Percentiles rank a stretch among this genome's conserved stretches.
These are phyloP conservation scores for Phyllotreta cruciferae DNA, from an alignment of 2,888 invertebrate genomes.

Conservation along the genomic window DNA sequence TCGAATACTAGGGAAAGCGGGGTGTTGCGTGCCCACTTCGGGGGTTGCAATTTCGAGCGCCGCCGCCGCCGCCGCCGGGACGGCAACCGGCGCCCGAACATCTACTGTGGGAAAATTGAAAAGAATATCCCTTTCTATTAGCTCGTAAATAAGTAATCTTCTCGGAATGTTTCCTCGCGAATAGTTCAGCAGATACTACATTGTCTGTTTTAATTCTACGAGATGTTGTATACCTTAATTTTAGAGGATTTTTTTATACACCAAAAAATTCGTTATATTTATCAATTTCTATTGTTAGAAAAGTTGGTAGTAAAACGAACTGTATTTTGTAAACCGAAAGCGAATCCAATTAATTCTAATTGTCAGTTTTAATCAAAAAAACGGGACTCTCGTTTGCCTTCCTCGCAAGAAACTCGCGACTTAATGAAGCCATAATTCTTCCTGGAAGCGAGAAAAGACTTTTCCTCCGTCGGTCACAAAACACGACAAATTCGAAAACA, in stretches of 20 bases:
- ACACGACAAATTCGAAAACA: too few species aligned
- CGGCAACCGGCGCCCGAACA: constrained; percentile 43
- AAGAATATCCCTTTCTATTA: constrained; percentile 45
- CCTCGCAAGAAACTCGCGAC: constrained; percentile 14
- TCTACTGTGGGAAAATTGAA: constrained; percentile 51
- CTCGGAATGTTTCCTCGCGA: constrained; percentile 29
- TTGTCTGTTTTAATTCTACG: too few species aligned
- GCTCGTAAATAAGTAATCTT: constrained; percentile 45
- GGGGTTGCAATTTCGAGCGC: constrained; percentile 47
- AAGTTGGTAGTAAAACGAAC: too few species aligned
- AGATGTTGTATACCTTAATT: too few species aligned
- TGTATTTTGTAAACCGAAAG: constrained; percentile 39
- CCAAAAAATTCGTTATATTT: too few species aligned
- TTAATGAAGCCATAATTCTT: constrained; percentile 48
- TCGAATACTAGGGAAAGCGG: background rate
- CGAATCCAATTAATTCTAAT: constrained; percentile 47
- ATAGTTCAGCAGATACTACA: background rate
- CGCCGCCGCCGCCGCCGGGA: constrained; percentile 35
- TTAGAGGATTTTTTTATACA: too few species aligned
- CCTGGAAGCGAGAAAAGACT: constrained; percentile 32
- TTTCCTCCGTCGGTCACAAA: background rate
- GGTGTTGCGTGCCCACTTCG: constrained; percentile 46
- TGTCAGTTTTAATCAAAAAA: constrained; percentile 43
- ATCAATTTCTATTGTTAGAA: too few species aligned
- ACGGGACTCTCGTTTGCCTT: constrained; percentile 7